Evolutionary conservation across 2,888 invertebrate genomes (phyloP), one percentile per base, ranked within the genome.

Genomic region (Tenthredo mesomela): DNA sequence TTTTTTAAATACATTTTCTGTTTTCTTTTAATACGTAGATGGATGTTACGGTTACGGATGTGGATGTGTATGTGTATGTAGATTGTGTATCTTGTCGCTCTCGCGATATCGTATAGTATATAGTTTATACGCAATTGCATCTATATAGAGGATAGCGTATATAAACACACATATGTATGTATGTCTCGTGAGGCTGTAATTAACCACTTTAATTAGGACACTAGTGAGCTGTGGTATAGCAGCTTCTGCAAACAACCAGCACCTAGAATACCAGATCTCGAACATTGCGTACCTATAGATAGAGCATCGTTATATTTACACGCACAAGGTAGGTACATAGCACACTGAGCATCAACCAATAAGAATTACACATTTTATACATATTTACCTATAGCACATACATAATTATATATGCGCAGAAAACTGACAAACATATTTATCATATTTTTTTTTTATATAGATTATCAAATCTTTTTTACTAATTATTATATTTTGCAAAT

Each of bases 151-250:
- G 2, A 37, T n/a, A 10, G 9, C n/a, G n/a, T 33, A n/a, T n/a
- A 40, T 71, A 77, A 18, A 54, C 12, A 77, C 33, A 54, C 33
- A n/a, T 9, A 33, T 9, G 29, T 29, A 33, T 18, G n/a, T 54
- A 15, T 77, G 29, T 70, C 15, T 43, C 82, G 29, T 65, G 54
- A 58, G 67, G 77, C 80, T 85, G 86, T 86, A 87, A 88, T 89
- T 88, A 88, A 87, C 85, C 84, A 84, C 65, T 77, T 88, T 88
- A 89, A 89, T 89, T 88, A 87, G 88, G 84, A 78, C 85, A 85
- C 84, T 73, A 85, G 85, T 86, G 54, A 65, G 84, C 71, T 71
- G 85, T 61, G 50, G 43, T 54, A 87, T 54, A 87, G 85, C 87
- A 86, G 84, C 86, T 86, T 88, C 86, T 85, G 87, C 87, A 86